Base-by-base conservation (phyloP, 2,888 invertebrate genomes). In the Drosophila gaucha region DNA sequence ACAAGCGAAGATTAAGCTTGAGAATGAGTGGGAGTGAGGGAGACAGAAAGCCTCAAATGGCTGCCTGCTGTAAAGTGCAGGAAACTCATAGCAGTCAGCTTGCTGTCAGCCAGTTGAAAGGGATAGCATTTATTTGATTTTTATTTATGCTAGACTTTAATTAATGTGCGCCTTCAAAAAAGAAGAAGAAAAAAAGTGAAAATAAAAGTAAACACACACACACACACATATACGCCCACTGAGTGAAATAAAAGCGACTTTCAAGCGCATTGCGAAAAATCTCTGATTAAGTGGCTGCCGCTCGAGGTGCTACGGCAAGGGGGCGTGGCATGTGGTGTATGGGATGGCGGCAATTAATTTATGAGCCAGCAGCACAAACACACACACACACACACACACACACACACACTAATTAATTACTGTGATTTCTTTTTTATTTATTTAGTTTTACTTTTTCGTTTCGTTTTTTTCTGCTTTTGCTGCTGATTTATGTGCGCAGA, bases 361-460 rank as follows among this genome's bases (percentile, higher is more conserved):
- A 68, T 73, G 73, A 76, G 77, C 62, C 75, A 58, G 16, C 54
- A 30, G 16, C 9, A 9, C 35, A 38, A 31, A 38, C 39, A 31
- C 44, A 35, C 36, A 59, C 33, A 39, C 70, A 67, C 47, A 49
- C 57, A 47, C 54, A 39, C 49, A 20, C 54, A 58, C 70, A 50
- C 56, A 46, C 44, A 54, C 60, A 60, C 55, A 39, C 58, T 65
- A 80, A 80, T 80, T 80, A 80, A 80, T 80, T 85, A 80, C 85
- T 72, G 85, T 85, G 80, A 80, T 85, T 80, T 84, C 74, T 71
- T 84, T 26, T 49, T 41, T 49, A 43, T 38, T 41, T 41, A 35
- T 24, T 20, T 36, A 33, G 39, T 43, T 44, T 24, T 50, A 39
- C 20, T 6, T 18, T 18, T n/a, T n/a, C n/a, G n/a, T n/a, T n/a